A percentile compares a stretch with the other conserved stretches of the same genome.
Evolutionary conservation across 1,140 invertebrate species (phyloP).

Genomic region (Meloidogyne floridensis): DNA sequence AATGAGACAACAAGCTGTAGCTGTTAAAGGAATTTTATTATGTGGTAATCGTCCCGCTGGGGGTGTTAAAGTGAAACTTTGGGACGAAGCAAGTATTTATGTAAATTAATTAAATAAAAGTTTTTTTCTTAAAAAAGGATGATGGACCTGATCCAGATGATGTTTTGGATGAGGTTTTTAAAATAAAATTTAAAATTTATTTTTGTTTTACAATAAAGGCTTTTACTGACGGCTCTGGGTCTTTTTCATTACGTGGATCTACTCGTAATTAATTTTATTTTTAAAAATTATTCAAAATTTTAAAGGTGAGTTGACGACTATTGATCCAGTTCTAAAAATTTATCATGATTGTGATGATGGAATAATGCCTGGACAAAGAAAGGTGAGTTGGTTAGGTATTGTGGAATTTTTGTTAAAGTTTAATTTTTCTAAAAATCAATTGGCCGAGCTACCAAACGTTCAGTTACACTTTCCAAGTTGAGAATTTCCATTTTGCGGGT

Average conservation of each 20-base stretch:
- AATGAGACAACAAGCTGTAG: slow-evolving; percentile 57
- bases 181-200: not conserved
- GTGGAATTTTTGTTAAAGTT: too few species aligned
- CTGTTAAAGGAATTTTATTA: slow-evolving; percentile 48
- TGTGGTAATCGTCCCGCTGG: slow-evolving; percentile 39
- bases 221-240: slow-evolving; percentile 49
- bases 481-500: slow-evolving; percentile 27
- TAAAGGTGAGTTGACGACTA: slow-evolving; percentile 45
- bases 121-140: not conserved
- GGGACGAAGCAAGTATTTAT: slow-evolving; percentile 17
- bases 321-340: slow-evolving; percentile 53
- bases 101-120: not conserved
- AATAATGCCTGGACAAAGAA: slow-evolving; percentile 51
- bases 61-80: slow-evolving; percentile 52
- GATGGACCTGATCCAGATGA: slow-evolving; percentile 44
- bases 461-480: not conserved
- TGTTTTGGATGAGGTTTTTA: slow-evolving; percentile 18
- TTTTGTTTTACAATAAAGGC: slow-evolving; percentile 37
- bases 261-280: slow-evolving; percentile 33
- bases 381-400: not conserved
- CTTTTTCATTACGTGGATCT: slow-evolving; percentile 44
- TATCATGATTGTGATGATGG: slow-evolving; percentile 63
- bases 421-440: too few species aligned
- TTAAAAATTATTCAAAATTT: not conserved
- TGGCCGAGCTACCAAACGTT: too few species aligned